Evolutionary conservation across 2,797 vertebrate species (phyloP).

Genomic region (Oryzias dopingdopingensis): DNA sequence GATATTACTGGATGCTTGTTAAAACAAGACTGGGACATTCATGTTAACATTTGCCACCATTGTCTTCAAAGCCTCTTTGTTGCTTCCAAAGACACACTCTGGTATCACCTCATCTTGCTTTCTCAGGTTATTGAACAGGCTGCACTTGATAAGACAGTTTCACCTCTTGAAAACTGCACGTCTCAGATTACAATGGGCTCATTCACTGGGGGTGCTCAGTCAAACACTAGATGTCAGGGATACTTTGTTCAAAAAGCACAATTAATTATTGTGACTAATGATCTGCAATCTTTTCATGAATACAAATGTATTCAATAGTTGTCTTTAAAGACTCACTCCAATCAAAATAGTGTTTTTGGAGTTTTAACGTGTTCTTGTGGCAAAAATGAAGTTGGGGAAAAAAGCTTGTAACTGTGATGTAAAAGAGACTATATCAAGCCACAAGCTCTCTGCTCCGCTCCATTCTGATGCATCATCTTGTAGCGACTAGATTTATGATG

Average conservation of each 20-base stretch:
- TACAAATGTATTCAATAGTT: neutral
- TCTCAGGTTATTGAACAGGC: slow-evolving; percentile 41
- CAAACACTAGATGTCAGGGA: slow-evolving; percentile 17
- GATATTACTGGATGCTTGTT: slow-evolving; percentile 52
- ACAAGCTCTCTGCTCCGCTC: no score
- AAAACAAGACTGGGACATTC: slow-evolving; percentile 55
- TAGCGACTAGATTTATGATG: no score
- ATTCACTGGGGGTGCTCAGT: slow-evolving; percentile 38
- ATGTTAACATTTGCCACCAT: slow-evolving; percentile 50
- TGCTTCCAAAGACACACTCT: slow-evolving; percentile 48
- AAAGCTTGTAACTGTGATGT: no score
- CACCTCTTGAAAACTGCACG: slow-evolving; percentile 29
- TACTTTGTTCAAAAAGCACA: slow-evolving; percentile 16
- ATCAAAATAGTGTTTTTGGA: no score
- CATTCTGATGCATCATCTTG: no score
- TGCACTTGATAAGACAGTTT: slow-evolving; percentile 35
- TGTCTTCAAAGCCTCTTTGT: slow-evolving; percentile 58
- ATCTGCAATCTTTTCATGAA: slow-evolving; percentile 12
- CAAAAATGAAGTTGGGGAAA: no score
- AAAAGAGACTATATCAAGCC: no score
- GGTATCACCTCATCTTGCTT: slow-evolving; percentile 54
- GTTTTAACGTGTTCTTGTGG: no score
- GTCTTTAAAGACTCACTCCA: no score
- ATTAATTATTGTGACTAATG: neutral
- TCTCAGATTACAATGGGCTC: slow-evolving; percentile 52